Base-by-base conservation (phyloP, 2,113 vertebrate genomes). In the Glareola pratincola region DNA sequence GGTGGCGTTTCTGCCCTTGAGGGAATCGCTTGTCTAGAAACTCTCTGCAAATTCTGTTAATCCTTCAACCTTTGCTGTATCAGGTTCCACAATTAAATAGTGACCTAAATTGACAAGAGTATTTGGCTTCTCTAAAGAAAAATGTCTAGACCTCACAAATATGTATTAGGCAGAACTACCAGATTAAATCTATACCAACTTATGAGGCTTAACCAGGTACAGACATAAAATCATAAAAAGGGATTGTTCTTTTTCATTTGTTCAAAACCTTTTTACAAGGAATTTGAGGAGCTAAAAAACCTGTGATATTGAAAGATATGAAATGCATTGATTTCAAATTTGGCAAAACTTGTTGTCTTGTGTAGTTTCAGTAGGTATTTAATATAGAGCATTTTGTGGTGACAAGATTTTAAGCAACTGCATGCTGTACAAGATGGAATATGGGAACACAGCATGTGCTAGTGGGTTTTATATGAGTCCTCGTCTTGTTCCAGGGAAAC, bases 391-490 rank as follows among this genome's bases (percentile, higher is more conserved):
- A 16, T 53, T 72, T 64, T 83, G 37, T 91, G 43, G 21, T 88
- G 39, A 48, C 47, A 53, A 41, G 41, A 15, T 69, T 60, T 83
- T 57, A 67, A 60, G 34, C 41, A 80, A 4, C 37, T 84, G 9
- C 10, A 3, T 41, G 32, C 34, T 45, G 6, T 62, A 37, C 37
- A 48, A 24, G 63, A 26, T 27, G 14, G 54, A 54, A 29, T 64
- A 30, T 60, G 59, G 71, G 50, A 66, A 37, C 0, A 0, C 17
- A 22, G 29, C 7, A 2, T 63, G 2, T 50, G 18, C 13, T 39
- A 3, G 9, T 20, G 12, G 36, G 5, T n/a, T 63, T 29, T 37
- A 14, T 34, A 3, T 10, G 14, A 51, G 14, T 62, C 54, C 24
- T 62, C 3, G 0, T 67, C 37, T 48, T 50, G 20, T 89, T 27